Base-by-base conservation (phyloP, 2,888 invertebrate genomes). In the Megastigmus dorsalis region DNA sequence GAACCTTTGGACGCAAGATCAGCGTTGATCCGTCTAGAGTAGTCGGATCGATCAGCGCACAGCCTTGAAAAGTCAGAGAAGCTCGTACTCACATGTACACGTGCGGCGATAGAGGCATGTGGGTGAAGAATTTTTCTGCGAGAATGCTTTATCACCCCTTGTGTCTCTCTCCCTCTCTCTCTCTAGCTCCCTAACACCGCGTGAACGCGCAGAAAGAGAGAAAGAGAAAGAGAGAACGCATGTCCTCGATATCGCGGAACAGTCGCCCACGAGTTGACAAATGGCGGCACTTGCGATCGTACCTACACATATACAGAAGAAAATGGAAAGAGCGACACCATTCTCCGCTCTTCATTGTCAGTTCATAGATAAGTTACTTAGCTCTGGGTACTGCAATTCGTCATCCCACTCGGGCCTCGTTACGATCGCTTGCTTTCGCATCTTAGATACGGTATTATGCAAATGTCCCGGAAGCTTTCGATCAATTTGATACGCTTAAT, bases 101-200 rank as follows among this genome's bases (percentile, higher is more conserved):
- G n/a, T n/a, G n/a, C n/a, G n/a, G n/a, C n/a, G n/a, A 26, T 20
- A 41, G 30, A 33, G 20, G 30, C 30, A 33, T 20, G 15, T 20
- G 43, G 28, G 41, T 13, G 43, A 28, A 59, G 59, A 68, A 50
- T 68, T 50, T 38, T 50, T n/a, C 30, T 20, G n/a, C 28, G 45
- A 20, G 38, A 67, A 59, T 59, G 38, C 45, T 68, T 68, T 68
- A 59, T 68, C 57, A 23, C 59, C 10, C 15, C 18, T 23, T n/a
- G n/a, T n/a, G n/a, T n/a, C n/a, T n/a, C n/a, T n/a, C n/a, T n/a
- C n/a, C n/a, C n/a, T n/a, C n/a, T n/a, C n/a, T n/a, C n/a, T n/a
- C n/a, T n/a, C n/a, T n/a, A n/a, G n/a, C n/a, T n/a, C n/a, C n/a
- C n/a, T n/a, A n/a, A n/a, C n/a, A n/a, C n/a, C n/a, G n/a, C n/a